A percentile compares a stretch with the other conserved stretches of the same genome.
Conservation (phyloP, 2,113 vertebrate species). For the Crotalus viridis region DNA sequence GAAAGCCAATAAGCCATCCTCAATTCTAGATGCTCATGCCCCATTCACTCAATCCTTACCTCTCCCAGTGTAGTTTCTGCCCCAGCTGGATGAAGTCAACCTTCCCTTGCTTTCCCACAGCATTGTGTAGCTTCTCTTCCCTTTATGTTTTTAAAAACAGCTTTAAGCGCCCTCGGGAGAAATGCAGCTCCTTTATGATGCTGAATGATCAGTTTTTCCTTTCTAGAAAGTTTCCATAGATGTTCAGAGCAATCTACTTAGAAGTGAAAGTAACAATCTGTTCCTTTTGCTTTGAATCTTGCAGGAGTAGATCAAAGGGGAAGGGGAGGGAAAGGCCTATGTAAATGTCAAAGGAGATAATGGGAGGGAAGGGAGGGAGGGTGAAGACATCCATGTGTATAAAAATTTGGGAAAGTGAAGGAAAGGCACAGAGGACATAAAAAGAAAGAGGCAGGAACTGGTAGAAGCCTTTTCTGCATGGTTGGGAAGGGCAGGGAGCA, state of each 20-base stretch:
- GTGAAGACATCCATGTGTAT: background rate
- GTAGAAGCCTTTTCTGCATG: background rate
- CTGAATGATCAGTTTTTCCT: background rate
- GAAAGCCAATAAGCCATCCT: background rate
- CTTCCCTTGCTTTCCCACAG: background rate
- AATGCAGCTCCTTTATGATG: background rate
- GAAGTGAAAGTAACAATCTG: background rate
- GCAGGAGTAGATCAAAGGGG: background rate
- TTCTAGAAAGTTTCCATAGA: background rate
- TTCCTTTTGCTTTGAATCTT: background rate
- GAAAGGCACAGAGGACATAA: background rate
- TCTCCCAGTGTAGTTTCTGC: background rate
- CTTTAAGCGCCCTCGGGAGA: background rate
- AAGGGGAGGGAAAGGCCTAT: background rate
- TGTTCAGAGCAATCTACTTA: background rate
- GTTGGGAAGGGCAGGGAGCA: background rate
- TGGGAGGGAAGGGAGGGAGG: background rate
- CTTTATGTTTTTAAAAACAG: background rate
- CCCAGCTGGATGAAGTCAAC: background rate
- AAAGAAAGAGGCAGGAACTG: background rate
- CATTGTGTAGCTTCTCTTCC: background rate
- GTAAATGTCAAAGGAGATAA: background rate
- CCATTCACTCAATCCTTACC: background rate
- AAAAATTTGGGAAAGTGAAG: background rate
- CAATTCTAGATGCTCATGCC: background rate